Base-by-base conservation (phyloP, 2,888 invertebrate species). In the Morpho deidamia region DNA sequence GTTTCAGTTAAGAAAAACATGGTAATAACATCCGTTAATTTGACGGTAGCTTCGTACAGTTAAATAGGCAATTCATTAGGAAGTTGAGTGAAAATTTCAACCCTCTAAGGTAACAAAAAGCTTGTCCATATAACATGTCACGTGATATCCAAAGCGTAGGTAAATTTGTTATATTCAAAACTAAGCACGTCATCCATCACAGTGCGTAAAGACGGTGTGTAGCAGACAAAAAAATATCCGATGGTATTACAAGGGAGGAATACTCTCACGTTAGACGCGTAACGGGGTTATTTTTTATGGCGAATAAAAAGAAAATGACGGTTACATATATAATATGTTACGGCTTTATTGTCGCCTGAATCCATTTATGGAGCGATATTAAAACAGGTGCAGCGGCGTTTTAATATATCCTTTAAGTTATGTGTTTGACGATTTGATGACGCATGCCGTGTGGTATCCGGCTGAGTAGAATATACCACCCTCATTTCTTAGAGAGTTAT, bases 261-360 rank as follows among this genome's bases (percentile, higher is more conserved):
- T 63, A 62, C 61, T 61, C 55, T 58, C 64, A 63, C 61, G 63
- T 64, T 63, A 62, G 46, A 62, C 39, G 51, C 56, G 56, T 57
- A 60, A 58, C 56, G 55, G 56, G 54, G 59, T 65, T 65, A 64
- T 66, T 62, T 65, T 68, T 69, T 65, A 66, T 61, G 50, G 61
- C 60, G 43, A 53, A 62, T 65, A 67, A 69, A 64, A 69, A 63
- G 63, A 59, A 62, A 61, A 64, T 62, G 65, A 57, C 64, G 63
- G 53, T 63, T 62, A 66, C 65, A 65, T 49, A 56, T 46, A 59
- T 62, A 59, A 66, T 70, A 47, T 62, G 63, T 68, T 62, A 61
- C 60, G 52, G 59, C 56, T 61, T 65, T 62, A 61, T 63, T 59
- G 58, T 61, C 55, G 45, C 52, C 42, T 57, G 54, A 56, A 61